A percentile compares a stretch with the other conserved stretches of the same genome.
phyloP scores from a whole-genome alignment of 2,888 invertebrate species.

The Sinotaia quadrata region DNA sequence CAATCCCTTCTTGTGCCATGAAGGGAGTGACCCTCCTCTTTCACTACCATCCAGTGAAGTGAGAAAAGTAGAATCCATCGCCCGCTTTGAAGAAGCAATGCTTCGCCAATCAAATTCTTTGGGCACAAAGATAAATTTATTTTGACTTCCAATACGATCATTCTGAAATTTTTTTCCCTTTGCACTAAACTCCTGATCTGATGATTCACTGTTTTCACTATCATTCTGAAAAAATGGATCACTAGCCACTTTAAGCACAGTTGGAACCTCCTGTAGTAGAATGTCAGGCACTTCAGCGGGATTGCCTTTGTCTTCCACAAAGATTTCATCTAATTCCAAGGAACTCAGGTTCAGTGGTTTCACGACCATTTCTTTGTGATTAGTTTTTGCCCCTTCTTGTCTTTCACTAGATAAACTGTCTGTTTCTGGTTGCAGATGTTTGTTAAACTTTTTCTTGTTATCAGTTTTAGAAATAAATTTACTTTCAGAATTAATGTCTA shows the following conservation, averaged over 20 bases:
- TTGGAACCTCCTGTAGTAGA: not conserved
- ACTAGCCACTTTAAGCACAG: constrained; percentile 19
- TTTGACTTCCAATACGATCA: not conserved
- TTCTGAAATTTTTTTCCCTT: not conserved
- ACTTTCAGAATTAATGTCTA: no score
- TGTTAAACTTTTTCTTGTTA: no score
- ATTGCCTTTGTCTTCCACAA: not conserved
- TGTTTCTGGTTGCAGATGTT: no score
- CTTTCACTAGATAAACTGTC: no score
- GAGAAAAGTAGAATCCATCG: not conserved
- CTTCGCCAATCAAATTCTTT: constrained; percentile 4
- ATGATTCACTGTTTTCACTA: constrained; percentile 4
- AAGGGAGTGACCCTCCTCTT: not conserved
- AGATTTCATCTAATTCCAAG: not conserved
- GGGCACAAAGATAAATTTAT: no score
- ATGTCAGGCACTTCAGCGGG: not conserved
- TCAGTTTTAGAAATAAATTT: no score
- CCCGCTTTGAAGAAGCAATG: not conserved
- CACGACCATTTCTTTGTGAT: not conserved
- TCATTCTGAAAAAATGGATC: constrained; percentile 34
- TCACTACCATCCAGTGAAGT: not conserved
- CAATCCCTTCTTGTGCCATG: not conserved
- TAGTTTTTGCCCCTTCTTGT: no score
- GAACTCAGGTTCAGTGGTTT: not conserved
- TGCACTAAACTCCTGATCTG: not conserved